Evolutionary conservation across 2,888 invertebrate species (phyloP), one percentile per base, ranked within the genome.

Genomic region (Smittia sp.): DNA sequence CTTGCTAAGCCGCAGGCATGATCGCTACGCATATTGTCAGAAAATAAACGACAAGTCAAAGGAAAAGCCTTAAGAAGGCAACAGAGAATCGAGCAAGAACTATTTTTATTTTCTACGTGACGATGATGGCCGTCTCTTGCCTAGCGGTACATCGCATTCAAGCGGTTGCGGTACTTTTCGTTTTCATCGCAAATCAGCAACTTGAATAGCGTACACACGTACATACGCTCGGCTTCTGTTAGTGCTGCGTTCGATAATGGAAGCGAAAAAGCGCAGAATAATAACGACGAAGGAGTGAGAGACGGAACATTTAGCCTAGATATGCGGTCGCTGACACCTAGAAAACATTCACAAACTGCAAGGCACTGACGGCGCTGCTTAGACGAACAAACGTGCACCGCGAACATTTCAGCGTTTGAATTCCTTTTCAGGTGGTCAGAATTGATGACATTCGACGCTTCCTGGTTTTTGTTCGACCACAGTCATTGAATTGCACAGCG

Each of bases 171-270:
- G 69, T 69, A 69, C 69, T 69, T 69, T 69, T 69, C 69, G 32
- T 69, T 69, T 69, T 69, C 69, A 69, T 69, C 54, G 54, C 69
- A 54, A 69, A 69, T 69, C 69, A 69, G 52, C 52, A 69, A 41
- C 41, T 18, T 58, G 18, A 18, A 18, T 11, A 20, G 6, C 18
- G 18, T 58, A 20, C 58, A 58, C 52, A 69, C 52, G 25, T 68
- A 18, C 18, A 69, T 32, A 6, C 32, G 32, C 32, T 18, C 9
- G 25, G n/a, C 41, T 32, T 69, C 15, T 69, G 52, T 20, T 25
- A 52, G 27, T 69, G 69, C 24, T 69, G 69, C 69, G 52, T 69
- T 69, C 52, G 18, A 27, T 63, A 63, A 63, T 63, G 24, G 58
- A 20, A 58, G 18, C 20, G 22, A 18, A 18, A 20, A 58, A 20